Evolutionary conservation across 1,140 invertebrate genomes (phyloP), one percentile per base, ranked within the genome.

Genomic region (Leptonema lineaticorne): DNA sequence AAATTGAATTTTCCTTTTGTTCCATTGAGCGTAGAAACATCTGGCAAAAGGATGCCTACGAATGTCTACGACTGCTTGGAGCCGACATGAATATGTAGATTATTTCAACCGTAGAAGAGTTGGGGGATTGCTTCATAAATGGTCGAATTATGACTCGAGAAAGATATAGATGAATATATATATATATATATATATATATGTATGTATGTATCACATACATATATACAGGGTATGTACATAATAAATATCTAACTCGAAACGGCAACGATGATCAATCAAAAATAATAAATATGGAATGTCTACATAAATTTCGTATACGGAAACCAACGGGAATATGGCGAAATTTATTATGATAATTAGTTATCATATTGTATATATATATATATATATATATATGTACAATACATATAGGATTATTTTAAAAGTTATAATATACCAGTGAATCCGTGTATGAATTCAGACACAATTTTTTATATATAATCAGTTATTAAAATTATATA

Each of bases 71-170:
- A 41, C 37, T n/a, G n/a, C n/a, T 41, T 41, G 37, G 37, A 2
- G 22, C 7, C 46, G n/a, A 53, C 20, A 53, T 53, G 24, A 53
- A 53, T 26, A 53, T 53, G 50, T 53, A 53, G 50, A 53, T 53
- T 53, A 24, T 50, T 53, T 53, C 27, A 41, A 11, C 37, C 50
- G 50, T 41, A 41, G 37, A 41, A 53, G 50, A 24, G 50, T 9
- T 1, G 8, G 50, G 50, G 8, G 22, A 41, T 5, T 6, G 46
- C 24, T 5, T 53, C 50, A 22, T 53, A 53, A 53, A 53, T 53
- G 50, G 50, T 53, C 50, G 50, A 53, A 53, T 53, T 53, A 53
- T 20, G 46, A 20, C 46, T 22, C 50, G 50, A 53, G 50, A 53
- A 53, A 53, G 27, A 53, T 26, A 53, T 48, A 48, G 7, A 48